A percentile compares a stretch with the other conserved stretches of the same genome.
Evolutionary conservation across 2,797 vertebrate genomes (phyloP).

Genomic region (Dromococcyx pavoninus): DNA sequence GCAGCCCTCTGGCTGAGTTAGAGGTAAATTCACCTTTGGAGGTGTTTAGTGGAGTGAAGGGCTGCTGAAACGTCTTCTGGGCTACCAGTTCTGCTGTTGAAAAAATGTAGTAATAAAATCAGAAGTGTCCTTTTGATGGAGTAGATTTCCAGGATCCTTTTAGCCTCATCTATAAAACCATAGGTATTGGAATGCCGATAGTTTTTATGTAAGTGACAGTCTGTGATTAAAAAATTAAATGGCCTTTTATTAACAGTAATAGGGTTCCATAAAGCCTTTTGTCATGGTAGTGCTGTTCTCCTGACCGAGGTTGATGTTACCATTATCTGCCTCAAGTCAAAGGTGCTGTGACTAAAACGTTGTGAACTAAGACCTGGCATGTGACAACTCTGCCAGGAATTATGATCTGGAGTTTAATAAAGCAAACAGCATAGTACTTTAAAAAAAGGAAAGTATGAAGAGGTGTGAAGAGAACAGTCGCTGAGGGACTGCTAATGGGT

Average conservation of each 20-base stretch:
- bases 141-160: neutral
- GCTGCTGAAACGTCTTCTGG: neutral
- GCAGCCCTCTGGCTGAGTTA: neutral
- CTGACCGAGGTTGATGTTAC: conserved; percentile 49
- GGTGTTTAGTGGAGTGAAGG: neutral
- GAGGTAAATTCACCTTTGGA: neutral
- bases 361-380: neutral
- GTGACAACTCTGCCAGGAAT: neutral
- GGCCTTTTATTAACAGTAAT: conserved; percentile 54
- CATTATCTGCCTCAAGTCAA: neutral
- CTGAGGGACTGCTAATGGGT: neutral
- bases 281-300: conserved; percentile 44
- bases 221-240: conserved; percentile 64
- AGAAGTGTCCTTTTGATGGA: neutral
- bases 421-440: neutral
- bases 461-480: neutral
- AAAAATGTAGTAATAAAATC: neutral
- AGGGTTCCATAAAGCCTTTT: conserved; percentile 48
- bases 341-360: neutral
- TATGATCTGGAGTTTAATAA: neutral
- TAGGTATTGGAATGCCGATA: neutral
- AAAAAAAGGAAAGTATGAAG: neutral
- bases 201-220: conserved; percentile 17
- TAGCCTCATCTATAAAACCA: neutral
- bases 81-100: neutral